These are phyloP conservation scores for Drosophila dunni DNA, from an alignment of 1,140 invertebrate species.

Conservation along the genomic window DNA sequence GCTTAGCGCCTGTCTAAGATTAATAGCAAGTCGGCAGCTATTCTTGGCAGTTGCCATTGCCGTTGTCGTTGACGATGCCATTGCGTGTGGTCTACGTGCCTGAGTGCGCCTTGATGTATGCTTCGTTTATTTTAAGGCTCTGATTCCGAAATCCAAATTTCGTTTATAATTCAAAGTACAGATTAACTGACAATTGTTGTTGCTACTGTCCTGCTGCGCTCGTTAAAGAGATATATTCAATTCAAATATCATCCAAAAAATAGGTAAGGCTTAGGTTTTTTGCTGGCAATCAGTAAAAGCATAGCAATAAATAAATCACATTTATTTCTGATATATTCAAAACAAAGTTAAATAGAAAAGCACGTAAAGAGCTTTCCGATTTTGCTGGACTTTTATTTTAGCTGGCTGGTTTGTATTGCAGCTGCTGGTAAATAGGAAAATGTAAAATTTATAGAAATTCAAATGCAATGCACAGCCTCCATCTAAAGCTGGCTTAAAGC, in stretches of 20 bases:
- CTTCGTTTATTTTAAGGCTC: slow-evolving; percentile 28
- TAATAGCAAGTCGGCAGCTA: slow-evolving; percentile 53
- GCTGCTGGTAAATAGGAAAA: slow-evolving; percentile 71
- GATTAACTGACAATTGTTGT: slow-evolving; percentile 40
- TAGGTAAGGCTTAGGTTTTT: background rate
- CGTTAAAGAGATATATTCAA: slow-evolving; percentile 20
- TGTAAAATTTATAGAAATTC: slow-evolving; percentile 80
- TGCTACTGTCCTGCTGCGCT: background rate
- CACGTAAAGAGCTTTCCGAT: slow-evolving; percentile 40
- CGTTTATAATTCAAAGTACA: slow-evolving; percentile 23
- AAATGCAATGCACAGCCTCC: slow-evolving; percentile 59
- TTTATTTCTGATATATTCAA: slow-evolving; percentile 22
- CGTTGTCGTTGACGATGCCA: slow-evolving; percentile 29
- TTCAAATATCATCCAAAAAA: slow-evolving; percentile 21
- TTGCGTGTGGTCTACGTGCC: slow-evolving; percentile 60
- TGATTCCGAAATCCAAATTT: slow-evolving; percentile 24
- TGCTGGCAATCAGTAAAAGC: background rate
- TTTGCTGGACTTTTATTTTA: slow-evolving; percentile 52
- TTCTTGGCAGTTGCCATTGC: slow-evolving; percentile 8
- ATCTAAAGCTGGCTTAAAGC: slow-evolving; percentile 75
- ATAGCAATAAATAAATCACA: slow-evolving; percentile 21
- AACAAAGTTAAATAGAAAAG: slow-evolving; percentile 28
- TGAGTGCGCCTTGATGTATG: slow-evolving; percentile 45
- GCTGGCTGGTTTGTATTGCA: slow-evolving; percentile 44
- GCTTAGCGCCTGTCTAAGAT: slow-evolving; percentile 50